phyloP scores from a whole-genome alignment of 2,113 vertebrate species.

The Lutjanus erythropterus region DNA sequence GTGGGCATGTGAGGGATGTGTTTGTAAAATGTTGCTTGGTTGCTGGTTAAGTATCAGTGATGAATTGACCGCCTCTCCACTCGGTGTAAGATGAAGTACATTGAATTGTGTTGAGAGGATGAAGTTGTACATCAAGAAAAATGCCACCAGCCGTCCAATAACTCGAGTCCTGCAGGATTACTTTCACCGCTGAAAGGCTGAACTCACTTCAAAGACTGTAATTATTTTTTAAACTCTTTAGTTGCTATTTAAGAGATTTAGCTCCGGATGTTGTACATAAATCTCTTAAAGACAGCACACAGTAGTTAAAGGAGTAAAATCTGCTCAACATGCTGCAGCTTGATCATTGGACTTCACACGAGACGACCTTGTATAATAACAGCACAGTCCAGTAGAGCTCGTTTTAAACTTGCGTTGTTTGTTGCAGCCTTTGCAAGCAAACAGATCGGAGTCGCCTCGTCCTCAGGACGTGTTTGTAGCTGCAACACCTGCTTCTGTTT shows the following conservation, averaged over 20 bases:
- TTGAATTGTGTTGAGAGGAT: background rate
- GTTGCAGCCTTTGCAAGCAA: background rate
- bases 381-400: accelerated
- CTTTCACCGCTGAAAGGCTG: background rate
- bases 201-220: background rate
- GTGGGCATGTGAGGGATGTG: background rate
- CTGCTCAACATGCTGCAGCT: background rate
- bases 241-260: background rate
- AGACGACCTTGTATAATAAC: background rate
- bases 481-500: background rate
- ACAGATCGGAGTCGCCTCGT: background rate
- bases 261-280: background rate
- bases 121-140: background rate
- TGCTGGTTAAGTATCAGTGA: background rate
- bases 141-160: background rate
- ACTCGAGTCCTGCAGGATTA: background rate
- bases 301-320: background rate
- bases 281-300: background rate
- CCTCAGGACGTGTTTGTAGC: background rate
- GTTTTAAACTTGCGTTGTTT: background rate
- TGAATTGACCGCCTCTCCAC: background rate
- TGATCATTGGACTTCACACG: background rate
- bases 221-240: too few relatives aligned
- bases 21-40: background rate
- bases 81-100: background rate